Base-by-base conservation (phyloP, 1,140 invertebrate genomes). In the Mamestra configurata region DNA sequence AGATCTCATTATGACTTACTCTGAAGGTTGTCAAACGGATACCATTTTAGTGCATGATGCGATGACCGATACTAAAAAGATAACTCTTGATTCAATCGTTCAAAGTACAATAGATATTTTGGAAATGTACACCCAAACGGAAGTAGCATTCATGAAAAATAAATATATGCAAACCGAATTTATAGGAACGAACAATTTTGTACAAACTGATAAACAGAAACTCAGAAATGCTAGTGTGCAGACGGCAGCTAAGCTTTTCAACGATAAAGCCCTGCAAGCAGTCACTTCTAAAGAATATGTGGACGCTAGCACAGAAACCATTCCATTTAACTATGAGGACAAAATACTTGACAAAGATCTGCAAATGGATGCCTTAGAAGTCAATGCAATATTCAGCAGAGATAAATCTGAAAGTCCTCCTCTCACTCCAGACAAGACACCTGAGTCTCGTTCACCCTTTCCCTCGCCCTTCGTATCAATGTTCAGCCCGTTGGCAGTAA, bases 401-500 rank as follows among this genome's bases (percentile, higher is more conserved):
- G 87, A 89, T 79, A 94, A 90, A 83, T 93, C 93, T 15, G 90
- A 93, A 51, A 95, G 94, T 86, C 94, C 94, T 76, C 95, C 94
- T 7, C 87, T 95, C 43, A 89, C 93, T 24, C 88, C 93, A n/a
- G 92, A 93, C 70, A 90, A 87, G 85, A 57, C 51, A 55, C 7
- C 75, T 83, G 81, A 84, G n/a, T 76, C 85, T 68, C 86, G 86
- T 43, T 82, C 84, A 77, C 81, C 83, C 71, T 90, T 91, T 75
- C 84, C 86, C 55, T 92, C 93, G 68, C 91, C 94, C 20, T 93
- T 95, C 70, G 89, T 91, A 68, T 90, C 95, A 49, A 84, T 95
- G 80, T 95, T 95, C 79, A 94, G 91, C 88, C 90, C 92, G 49
- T 88, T 95, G 88, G 93, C 92, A 80, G 93, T 93, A 83, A 91